Evolutionary conservation across 2,797 vertebrate species (phyloP).

Genomic region (Pempheris klunzingeri): DNA sequence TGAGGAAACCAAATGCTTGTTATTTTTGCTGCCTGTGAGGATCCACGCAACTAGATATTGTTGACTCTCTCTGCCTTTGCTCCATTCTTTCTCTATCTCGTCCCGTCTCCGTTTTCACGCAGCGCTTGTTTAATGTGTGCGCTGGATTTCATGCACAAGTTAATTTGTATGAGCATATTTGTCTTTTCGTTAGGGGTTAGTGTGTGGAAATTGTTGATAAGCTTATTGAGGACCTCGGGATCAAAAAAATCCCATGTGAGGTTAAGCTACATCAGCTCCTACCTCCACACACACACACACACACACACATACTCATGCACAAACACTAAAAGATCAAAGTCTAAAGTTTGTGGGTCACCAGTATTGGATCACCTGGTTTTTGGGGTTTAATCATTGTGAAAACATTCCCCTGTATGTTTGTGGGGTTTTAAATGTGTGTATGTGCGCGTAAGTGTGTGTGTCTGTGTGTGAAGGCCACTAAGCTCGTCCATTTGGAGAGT

Average conservation of each 20-base stretch:
- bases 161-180: constrained; percentile 39
- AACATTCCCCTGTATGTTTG: background rate
- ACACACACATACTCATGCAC: background rate
- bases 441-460: background rate
- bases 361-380: constrained; percentile 1
- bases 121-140: background rate
- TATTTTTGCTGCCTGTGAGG: constrained; percentile 54
- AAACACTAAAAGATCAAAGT: constrained; percentile 24
- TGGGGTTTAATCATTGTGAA: background rate
- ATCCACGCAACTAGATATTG: constrained; percentile 12
- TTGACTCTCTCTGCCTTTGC: constrained; percentile 7
- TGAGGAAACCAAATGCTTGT: constrained; percentile 58
- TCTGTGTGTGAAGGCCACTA: background rate
- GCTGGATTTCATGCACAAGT: constrained; percentile 18
- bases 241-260: constrained; percentile 39
- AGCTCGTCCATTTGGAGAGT: background rate
- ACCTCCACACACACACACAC: constrained; percentile 2
- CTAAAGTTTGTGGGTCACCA: background rate
- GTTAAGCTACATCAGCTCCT: constrained; percentile 23
- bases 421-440: background rate
- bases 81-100: background rate
- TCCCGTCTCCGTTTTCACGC: background rate
- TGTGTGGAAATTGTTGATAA: constrained; percentile 35
- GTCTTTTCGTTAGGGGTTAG: constrained; percentile 14
- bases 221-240: constrained; percentile 41